These are phyloP conservation scores for Nymphalis polychloros DNA, from an alignment of 2,888 invertebrate genomes.

Conservation along the genomic window DNA sequence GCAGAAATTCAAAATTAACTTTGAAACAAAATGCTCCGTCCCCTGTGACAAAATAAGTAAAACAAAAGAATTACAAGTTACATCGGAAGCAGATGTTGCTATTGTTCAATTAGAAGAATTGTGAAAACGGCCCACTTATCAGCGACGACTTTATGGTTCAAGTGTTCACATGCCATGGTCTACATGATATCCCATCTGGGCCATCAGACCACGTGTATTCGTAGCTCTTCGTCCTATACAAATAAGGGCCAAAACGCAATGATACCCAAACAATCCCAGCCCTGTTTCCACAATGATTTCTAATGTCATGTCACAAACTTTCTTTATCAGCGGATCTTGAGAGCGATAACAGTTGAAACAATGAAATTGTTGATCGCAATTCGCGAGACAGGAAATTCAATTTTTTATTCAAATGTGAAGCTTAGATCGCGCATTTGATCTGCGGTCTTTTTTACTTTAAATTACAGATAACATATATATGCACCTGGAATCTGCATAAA, in stretches of 20 bases:
- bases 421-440: constrained; percentile 4
- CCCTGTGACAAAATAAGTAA: constrained; percentile 19
- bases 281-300: constrained; percentile 57
- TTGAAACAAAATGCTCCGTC: neutral
- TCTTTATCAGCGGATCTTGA: constrained; percentile 40
- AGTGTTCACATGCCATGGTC: constrained; percentile 50
- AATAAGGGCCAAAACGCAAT: constrained; percentile 18
- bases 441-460: neutral
- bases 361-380: constrained; percentile 20
- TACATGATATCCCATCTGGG: constrained; percentile 37
- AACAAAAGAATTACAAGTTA: constrained; percentile 35
- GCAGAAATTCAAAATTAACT: neutral
- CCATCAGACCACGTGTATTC: constrained; percentile 21
- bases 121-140: constrained; percentile 53
- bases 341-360: constrained; percentile 23
- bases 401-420: constrained; percentile 13
- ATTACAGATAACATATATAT: too few species aligned
- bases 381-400: constrained; percentile 4
- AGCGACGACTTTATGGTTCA: constrained; percentile 53
- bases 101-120: constrained; percentile 41
- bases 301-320: constrained; percentile 50
- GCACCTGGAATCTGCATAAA: too few species aligned
- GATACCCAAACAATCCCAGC: constrained; percentile 29
- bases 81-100: constrained; percentile 24
- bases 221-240: constrained; percentile 16